Evolutionary conservation across 2,113 vertebrate species (phyloP), one percentile per base, ranked within the genome.

Genomic region (Macquaria australasica): DNA sequence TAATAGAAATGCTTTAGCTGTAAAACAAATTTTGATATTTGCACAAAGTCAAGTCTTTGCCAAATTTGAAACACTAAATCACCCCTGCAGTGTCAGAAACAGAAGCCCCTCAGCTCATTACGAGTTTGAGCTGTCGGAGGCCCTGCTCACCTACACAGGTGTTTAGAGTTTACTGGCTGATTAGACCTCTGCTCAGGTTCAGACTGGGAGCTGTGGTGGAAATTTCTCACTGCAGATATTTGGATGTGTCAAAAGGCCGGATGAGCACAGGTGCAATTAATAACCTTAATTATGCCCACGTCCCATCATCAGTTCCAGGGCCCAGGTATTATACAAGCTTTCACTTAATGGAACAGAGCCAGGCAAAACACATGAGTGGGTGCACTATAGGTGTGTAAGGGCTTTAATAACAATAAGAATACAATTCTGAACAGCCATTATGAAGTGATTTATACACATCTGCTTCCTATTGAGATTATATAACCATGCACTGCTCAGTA

Each of bases 181-280:
- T 58, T 8, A 59, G n/a, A 6, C n/a, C 39, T 21, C 34, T 41
- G 34, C 74, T 28, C 51, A 12, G 31, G 48, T 5, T 48, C 11
- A 62, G 50, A 37, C 58, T 50, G 59, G 14, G 28, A 63, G 73
- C 72, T 28, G 4, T 41, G 28, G 43, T 45, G 59, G 15, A 62
- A 21, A 64, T 39, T 11, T 43, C 2, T 15, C 62, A 23, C 43
- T 75, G 58, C 73, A 64, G 14, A 64, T 51, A n/a, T 59, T 15
- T 39, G 51, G 55, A 60, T 21, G 9, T 56, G 51, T 45, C 51
- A 41, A 9, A 8, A 5, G 28, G 50, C 50, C 58, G 64, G 63
- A 59, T 15, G 53, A 45, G 53, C 66, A n/a, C 53, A 59, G 25
- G 77, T 48, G 66, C n/a, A n/a, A 70, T 79, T 59, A 50, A 79